Conservation (phyloP, 2,888 invertebrate genomes). For the Leptopilina myrica region DNA sequence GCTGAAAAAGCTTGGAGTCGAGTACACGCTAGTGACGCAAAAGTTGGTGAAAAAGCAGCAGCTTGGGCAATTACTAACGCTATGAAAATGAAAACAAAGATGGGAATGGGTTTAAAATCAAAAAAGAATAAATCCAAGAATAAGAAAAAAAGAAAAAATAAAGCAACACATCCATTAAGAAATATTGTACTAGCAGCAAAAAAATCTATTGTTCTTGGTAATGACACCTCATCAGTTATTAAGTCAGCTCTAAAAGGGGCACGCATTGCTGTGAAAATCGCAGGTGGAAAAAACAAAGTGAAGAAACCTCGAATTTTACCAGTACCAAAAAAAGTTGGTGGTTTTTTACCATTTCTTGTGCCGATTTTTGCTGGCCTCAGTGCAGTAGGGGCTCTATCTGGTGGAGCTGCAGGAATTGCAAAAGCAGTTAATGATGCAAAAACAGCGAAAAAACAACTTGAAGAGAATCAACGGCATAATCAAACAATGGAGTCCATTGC, state of each 20-base stretch:
- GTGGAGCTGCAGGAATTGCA: conserved; percentile 40
- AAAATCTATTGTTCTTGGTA: background rate
- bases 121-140: no score
- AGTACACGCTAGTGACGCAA: no score
- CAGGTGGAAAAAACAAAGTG: no score
- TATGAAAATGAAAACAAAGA: no score
- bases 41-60: no score
- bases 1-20: no score
- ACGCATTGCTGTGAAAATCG: no score
- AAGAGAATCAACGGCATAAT: conserved; percentile 62
- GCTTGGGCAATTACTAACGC: no score
- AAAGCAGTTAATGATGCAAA: conserved; percentile 24
- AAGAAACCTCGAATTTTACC: no score
- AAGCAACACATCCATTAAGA: background rate
- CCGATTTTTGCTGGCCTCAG: background rate
- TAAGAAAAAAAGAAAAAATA: background rate
- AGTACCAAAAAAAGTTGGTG: no score
- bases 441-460: conserved; percentile 44
- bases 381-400: background rate
- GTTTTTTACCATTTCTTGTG: no score
- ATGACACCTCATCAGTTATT: background rate
- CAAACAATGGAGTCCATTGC: conserved; percentile 59
- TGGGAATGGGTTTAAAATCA: no score
- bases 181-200: background rate
- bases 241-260: background rate